These are phyloP conservation scores for Drosophila punjabiensis DNA, from an alignment of 1,140 invertebrate genomes.

Conservation along the genomic window DNA sequence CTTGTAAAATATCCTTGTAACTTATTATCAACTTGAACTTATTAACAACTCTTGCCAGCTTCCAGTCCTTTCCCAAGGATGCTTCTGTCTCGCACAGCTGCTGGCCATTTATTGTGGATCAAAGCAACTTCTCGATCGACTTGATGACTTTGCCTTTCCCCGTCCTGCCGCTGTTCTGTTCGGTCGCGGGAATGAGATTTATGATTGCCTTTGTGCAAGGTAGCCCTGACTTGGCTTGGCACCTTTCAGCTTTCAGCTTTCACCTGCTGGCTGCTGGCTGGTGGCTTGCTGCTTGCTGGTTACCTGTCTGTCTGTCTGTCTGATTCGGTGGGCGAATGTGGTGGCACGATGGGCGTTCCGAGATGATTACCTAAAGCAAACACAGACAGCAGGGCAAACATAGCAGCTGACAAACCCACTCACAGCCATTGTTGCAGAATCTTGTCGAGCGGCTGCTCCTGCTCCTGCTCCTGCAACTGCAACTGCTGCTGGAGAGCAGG, in stretches of 20 bases:
- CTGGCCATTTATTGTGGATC: constrained; percentile 29
- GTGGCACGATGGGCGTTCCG: constrained; percentile 44
- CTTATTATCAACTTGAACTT: neutral
- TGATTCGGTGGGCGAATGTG: constrained; percentile 20
- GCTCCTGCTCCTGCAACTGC: constrained; percentile 1
- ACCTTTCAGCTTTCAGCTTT: constrained; percentile 43
- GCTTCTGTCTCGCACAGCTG: constrained; percentile 8
- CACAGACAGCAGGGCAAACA: constrained; percentile 77
- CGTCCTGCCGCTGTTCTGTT: too few relatives aligned
- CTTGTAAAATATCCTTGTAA: neutral
- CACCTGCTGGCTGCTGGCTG: constrained; percentile 2
- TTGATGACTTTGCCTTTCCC: constrained; percentile 32
- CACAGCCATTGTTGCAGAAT: constrained; percentile 70
- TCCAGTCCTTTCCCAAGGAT: neutral
- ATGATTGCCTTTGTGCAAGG: constrained; percentile 49
- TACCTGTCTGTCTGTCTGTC: constrained; percentile 32
- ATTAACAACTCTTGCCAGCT: neutral
- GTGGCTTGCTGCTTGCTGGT: constrained; percentile 9
- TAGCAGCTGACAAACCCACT: constrained; percentile 43
- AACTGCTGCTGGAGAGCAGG: constrained; percentile 31
- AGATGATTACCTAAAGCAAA: constrained; percentile 82
- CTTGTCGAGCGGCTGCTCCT: constrained; percentile 22
- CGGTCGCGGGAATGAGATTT: constrained; percentile 41
- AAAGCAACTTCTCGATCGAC: constrained; percentile 33
- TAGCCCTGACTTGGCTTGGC: constrained; percentile 33